These are phyloP conservation scores for Fissipunctia ypsillon DNA, from an alignment of 2,888 invertebrate genomes.

Conservation along the genomic window DNA sequence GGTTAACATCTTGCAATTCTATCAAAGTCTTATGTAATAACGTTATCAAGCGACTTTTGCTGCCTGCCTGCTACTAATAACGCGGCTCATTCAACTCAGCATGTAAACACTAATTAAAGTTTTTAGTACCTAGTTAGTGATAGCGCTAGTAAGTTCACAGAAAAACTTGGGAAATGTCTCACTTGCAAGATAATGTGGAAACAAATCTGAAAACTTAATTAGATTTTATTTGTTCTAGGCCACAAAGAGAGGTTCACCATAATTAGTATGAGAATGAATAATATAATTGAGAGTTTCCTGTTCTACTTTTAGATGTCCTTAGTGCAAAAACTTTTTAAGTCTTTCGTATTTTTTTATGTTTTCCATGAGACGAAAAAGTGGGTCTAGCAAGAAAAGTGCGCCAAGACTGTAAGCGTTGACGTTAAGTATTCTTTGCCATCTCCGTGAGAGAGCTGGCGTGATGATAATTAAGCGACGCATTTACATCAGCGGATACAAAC, in stretches of 20 bases:
- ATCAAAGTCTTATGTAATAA: conserved; percentile 80
- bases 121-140: conserved; percentile 48
- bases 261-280: conserved; percentile 7
- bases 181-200: conserved; percentile 38
- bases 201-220: conserved; percentile 44
- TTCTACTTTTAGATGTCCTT: conserved; percentile 8
- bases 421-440: conserved; percentile 45
- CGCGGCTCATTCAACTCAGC: conserved; percentile 65
- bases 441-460: conserved; percentile 29
- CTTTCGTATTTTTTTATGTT: conserved; percentile 25
- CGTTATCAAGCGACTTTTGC: conserved; percentile 75
- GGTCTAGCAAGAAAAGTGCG: conserved; percentile 42
- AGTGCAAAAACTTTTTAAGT: conserved; percentile 5
- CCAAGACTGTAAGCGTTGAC: conserved; percentile 48
- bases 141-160: conserved; percentile 24
- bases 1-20: conserved; percentile 84
- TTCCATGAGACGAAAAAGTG: conserved; percentile 40
- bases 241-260: conserved; percentile 3
- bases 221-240: conserved; percentile 29
- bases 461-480: conserved; percentile 48
- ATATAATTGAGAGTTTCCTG: conserved; percentile 4
- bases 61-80: conserved; percentile 58
- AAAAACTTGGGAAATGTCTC: conserved; percentile 53
- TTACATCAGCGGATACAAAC: conserved; percentile 28
- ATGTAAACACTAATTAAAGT: conserved; percentile 70